A percentile compares a stretch with the other conserved stretches of the same genome.
Evolutionary conservation across 2,888 invertebrate genomes (phyloP).

Genomic region (Schrankia costaestrigalis): DNA sequence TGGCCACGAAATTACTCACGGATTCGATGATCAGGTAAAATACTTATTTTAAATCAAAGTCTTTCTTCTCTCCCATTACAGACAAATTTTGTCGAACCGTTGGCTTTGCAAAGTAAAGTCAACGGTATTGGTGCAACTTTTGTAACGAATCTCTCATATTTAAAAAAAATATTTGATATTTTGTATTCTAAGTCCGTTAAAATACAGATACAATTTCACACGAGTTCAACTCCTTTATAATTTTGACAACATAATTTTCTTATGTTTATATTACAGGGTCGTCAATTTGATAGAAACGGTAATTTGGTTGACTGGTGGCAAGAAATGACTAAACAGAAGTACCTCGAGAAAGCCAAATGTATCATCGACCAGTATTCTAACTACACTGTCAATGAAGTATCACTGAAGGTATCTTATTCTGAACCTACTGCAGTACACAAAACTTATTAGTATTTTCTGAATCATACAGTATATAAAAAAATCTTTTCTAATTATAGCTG

Average conservation of each 20-base stretch:
- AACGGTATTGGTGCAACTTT: too few species aligned
- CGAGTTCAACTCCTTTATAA: too few species aligned
- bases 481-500: conserved; percentile 85
- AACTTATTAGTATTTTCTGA: too few species aligned
- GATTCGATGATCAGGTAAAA: conserved; percentile 88
- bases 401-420: conserved; percentile 81
- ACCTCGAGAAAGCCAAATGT: conserved; percentile 91
- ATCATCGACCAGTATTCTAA: conserved; percentile 97
- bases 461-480: too few species aligned
- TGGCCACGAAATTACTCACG: conserved; percentile 95
- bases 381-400: conserved; percentile 89
- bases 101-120: too few species aligned
- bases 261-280: conserved; percentile 86
- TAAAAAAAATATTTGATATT: too few species aligned
- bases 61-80: background rate
- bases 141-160: too few species aligned
- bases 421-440: background rate
- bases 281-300: conserved; percentile 95
- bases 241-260: too few species aligned
- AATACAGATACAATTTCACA: too few species aligned
- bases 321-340: conserved; percentile 88
- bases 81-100: too few species aligned
- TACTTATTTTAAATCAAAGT: background rate
- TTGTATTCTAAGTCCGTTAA: too few species aligned
- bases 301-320: conserved; percentile 97